A percentile compares a stretch with the other conserved stretches of the same genome.
Evolutionary conservation across 2,113 vertebrate species (phyloP).

Genomic region (Terrapene triunguis): DNA sequence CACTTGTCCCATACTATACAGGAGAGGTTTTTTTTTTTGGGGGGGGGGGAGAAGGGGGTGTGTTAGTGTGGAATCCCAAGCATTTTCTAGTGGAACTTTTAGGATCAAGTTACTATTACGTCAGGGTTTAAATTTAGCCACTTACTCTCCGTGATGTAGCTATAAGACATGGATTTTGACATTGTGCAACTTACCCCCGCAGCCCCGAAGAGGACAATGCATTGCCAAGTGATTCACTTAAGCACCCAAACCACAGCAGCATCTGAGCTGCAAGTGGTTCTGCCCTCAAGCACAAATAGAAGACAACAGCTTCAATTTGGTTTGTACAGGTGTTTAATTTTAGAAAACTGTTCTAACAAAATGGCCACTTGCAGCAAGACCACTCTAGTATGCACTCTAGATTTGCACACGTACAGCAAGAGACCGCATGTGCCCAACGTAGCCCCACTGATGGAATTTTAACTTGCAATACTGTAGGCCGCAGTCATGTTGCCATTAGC

Average conservation of each 20-base stretch:
- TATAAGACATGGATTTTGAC: not conserved
- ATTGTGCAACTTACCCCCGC: not conserved
- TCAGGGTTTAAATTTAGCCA: not conserved
- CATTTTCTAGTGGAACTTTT: not conserved
- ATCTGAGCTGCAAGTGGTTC: not conserved
- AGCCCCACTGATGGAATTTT: not conserved
- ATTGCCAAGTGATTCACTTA: not conserved
- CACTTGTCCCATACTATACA: not conserved
- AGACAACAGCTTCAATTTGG: not conserved
- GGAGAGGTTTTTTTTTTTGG: not conserved
- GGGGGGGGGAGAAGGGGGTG: too few relatives aligned
- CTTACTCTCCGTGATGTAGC: fast-evolving
- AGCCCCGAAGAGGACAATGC: not conserved
- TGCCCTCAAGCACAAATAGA: not conserved
- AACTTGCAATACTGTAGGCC: not conserved
- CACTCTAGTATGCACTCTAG: not conserved
- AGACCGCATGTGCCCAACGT: too few relatives aligned
- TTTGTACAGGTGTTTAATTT: not conserved
- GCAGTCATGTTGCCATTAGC: not conserved
- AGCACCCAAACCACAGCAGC: not conserved
- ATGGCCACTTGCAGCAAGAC: not conserved
- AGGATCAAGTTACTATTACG: not conserved
- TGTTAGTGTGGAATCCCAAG: conserved; percentile 19
- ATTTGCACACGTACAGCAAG: not conserved
- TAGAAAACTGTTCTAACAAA: not conserved